These are phyloP conservation scores for Pilophorus perplexus DNA, from an alignment of 2,888 invertebrate genomes.

Conservation along the genomic window DNA sequence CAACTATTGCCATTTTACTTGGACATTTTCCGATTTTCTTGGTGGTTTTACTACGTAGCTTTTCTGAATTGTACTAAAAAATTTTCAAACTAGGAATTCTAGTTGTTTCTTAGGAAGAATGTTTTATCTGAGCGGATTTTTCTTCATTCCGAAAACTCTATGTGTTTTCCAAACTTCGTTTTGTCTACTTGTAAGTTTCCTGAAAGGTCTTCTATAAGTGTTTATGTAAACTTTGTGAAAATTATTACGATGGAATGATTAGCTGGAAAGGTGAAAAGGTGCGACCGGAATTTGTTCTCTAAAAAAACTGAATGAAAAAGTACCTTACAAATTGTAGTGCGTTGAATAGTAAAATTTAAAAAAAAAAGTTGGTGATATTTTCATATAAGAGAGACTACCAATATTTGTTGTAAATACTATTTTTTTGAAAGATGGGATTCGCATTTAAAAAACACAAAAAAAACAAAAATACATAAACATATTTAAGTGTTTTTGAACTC, in stretches of 20 bases:
- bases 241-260: neutral
- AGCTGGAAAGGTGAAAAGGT: neutral
- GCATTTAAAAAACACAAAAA: conserved; percentile 43
- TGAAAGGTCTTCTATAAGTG: conserved; percentile 4
- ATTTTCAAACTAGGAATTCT: too few relatives aligned
- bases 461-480: conserved; percentile 30
- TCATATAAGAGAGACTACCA: conserved; percentile 43
- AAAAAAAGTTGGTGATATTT: conserved; percentile 47
- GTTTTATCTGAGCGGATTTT: neutral
- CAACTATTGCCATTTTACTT: too few relatives aligned
- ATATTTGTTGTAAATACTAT: conserved; percentile 46
- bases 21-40: too few relatives aligned
- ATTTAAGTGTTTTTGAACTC: conserved; percentile 42
- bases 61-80: too few relatives aligned
- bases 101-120: neutral
- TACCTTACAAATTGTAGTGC: conserved; percentile 47
- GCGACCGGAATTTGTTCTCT: conserved; percentile 8
- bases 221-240: neutral
- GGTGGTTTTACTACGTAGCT: too few relatives aligned
- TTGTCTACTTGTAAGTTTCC: conserved; percentile 2
- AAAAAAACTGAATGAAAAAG: conserved; percentile 35
- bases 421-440: conserved; percentile 45
- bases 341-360: conserved; percentile 38
- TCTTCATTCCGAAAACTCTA: conserved; percentile 10
- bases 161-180: conserved; percentile 15